A percentile compares a stretch with the other conserved stretches of the same genome.
Conservation (phyloP, 2,113 vertebrate genomes). For the Burhinus bistriatus region DNA sequence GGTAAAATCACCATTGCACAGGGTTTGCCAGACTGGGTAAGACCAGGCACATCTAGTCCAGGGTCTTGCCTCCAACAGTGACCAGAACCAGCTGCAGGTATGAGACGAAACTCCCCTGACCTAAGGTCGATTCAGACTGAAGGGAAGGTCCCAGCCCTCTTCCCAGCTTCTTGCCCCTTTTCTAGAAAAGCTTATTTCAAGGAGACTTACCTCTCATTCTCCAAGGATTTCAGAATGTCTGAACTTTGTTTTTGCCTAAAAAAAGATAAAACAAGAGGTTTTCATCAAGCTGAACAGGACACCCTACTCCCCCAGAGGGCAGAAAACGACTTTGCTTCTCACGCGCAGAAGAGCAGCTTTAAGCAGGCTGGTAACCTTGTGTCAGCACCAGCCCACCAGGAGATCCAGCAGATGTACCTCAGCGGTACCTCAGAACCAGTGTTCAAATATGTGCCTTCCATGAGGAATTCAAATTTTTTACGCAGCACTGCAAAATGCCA, state of each 20-base stretch:
- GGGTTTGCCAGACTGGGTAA: neutral
- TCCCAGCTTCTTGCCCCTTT: neutral
- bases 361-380: neutral
- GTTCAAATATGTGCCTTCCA: neutral
- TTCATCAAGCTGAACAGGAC: neutral
- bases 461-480: neutral
- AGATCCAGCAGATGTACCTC: neutral
- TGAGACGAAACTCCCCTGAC: neutral
- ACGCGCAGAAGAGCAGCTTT: neutral
- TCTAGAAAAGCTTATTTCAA: neutral
- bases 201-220: constrained; percentile 87
- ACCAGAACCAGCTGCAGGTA: neutral
- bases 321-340: neutral
- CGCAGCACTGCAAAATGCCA: neutral
- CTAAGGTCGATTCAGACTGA: neutral
- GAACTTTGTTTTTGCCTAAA: constrained; percentile 87
- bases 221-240: constrained; percentile 87
- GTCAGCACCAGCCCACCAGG: neutral
- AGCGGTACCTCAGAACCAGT: neutral
- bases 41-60: neutral
- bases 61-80: neutral
- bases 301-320: neutral
- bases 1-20: neutral
- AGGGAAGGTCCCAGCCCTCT: neutral
- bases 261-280: neutral